These are phyloP conservation scores for Nemurella pictetii DNA, from an alignment of 2,888 invertebrate species.

Conservation along the genomic window DNA sequence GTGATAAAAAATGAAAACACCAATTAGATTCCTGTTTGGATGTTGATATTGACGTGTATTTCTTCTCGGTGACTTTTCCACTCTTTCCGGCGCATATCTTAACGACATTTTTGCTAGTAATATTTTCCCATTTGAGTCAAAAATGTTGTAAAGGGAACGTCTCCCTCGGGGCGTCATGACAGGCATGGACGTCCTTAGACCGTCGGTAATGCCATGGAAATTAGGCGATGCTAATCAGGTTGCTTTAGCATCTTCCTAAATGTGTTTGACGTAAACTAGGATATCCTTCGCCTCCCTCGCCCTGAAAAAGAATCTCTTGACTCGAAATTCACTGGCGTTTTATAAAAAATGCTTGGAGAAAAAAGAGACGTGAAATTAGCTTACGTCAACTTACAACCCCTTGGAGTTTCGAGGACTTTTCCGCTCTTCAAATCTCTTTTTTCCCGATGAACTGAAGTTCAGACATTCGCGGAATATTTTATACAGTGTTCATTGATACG, in stretches of 20 bases:
- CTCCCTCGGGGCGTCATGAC: too few relatives aligned
- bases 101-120: too few relatives aligned
- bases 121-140: too few relatives aligned
- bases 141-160: too few relatives aligned
- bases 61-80: too few relatives aligned
- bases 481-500: neutral
- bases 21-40: too few relatives aligned
- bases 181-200: too few relatives aligned
- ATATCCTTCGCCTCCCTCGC: neutral
- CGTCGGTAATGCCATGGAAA: neutral
- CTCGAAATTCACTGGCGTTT: neutral
- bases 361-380: conserved; percentile 22
- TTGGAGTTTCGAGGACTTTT: neutral
- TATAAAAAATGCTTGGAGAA: neutral
- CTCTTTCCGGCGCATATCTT: too few relatives aligned
- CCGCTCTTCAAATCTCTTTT: neutral
- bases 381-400: conserved; percentile 11
- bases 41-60: too few relatives aligned
- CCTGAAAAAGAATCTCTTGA: neutral
- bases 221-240: neutral
- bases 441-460: neutral
- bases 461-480: neutral
- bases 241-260: neutral
- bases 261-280: neutral
- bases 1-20: too few relatives aligned